Conservation (phyloP, 2,888 invertebrate species). For the Dimorphilus gyrociliatus region DNA sequence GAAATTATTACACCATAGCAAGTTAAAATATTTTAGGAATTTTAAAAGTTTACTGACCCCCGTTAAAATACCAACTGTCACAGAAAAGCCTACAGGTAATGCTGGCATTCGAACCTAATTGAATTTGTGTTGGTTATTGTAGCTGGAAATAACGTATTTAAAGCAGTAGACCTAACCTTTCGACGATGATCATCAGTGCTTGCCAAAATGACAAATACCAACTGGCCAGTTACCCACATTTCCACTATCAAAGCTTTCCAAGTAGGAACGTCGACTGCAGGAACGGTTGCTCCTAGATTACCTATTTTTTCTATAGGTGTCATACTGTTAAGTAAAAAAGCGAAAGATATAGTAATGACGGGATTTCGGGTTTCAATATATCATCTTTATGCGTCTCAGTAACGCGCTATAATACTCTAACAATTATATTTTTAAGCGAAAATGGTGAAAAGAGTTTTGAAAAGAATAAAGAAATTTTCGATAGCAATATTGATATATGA, state of each 20-base stretch:
- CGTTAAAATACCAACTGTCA: slow-evolving; percentile 7
- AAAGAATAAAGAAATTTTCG: too few species aligned
- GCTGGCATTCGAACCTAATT: slow-evolving; percentile 6
- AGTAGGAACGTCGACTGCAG: slow-evolving; percentile 2
- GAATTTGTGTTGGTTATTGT: too few species aligned
- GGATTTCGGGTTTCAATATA: too few species aligned
- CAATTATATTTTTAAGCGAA: too few species aligned
- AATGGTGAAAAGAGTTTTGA: too few species aligned
- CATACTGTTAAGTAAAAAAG: slow-evolving; percentile 4
- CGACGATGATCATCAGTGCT: slow-evolving; percentile 5
- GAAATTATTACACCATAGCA: slow-evolving; percentile 2
- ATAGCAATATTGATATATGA: too few species aligned
- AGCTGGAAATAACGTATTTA: too few species aligned
- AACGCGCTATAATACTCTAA: too few species aligned
- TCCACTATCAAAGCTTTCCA: slow-evolving; percentile 7
- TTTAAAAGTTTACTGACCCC: slow-evolving; percentile 3
- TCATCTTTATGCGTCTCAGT: too few species aligned
- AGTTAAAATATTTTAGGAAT: neutral
- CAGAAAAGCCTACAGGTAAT: slow-evolving; percentile 8
- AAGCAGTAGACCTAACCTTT: too few species aligned
- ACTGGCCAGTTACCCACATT: slow-evolving; percentile 6
- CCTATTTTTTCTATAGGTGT: slow-evolving; percentile 4
- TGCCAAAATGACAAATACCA: slow-evolving; percentile 7
- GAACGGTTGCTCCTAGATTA: slow-evolving; percentile 6
- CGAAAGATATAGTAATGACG: slow-evolving; percentile 1